Evolutionary conservation across 2,797 vertebrate species (phyloP).

Genomic region (Pseudochirops corinnae): DNA sequence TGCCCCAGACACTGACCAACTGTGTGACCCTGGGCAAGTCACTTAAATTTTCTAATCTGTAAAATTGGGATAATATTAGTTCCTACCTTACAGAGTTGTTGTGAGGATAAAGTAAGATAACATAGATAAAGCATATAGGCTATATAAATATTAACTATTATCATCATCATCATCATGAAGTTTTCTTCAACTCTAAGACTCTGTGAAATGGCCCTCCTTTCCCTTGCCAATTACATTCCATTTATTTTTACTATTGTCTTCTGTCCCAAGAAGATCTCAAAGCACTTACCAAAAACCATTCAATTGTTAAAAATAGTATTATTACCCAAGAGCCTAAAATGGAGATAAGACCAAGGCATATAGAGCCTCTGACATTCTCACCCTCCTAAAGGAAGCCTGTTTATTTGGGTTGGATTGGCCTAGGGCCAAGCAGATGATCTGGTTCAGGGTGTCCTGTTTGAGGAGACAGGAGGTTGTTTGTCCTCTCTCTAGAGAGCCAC

Average conservation of each 20-base stretch:
- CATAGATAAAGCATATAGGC: neutral
- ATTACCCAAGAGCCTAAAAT: neutral
- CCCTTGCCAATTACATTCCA: neutral
- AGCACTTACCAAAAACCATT: neutral
- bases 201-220: neutral
- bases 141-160: neutral
- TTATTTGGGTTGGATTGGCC: conserved; percentile 70
- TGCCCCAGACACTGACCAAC: neutral
- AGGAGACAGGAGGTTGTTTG: conserved; percentile 62
- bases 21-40: neutral
- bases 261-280: neutral
- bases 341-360: neutral
- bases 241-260: neutral
- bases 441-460: conserved; percentile 61
- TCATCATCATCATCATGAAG: neutral
- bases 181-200: neutral
- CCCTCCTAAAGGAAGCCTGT: neutral
- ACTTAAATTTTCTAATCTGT: neutral
- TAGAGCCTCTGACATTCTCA: neutral
- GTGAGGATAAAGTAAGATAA: neutral
- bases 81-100: neutral
- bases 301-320: neutral
- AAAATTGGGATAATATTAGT: neutral
- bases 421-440: conserved; percentile 61
- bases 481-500: conserved; percentile 24